phyloP scores from a whole-genome alignment of 2,888 invertebrate species.

The Graphium colonna region DNA sequence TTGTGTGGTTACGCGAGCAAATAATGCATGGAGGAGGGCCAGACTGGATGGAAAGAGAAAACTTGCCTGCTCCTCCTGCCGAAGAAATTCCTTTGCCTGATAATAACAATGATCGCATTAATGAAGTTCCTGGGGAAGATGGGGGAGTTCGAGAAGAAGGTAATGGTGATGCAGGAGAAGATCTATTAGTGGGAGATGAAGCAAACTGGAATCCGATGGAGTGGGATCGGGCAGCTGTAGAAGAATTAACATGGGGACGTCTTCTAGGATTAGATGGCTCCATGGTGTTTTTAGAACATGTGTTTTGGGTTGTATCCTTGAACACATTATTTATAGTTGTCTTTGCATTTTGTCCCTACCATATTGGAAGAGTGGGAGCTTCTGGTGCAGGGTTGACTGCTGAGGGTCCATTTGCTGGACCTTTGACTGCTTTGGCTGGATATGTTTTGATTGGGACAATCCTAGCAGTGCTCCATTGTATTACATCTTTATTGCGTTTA shows the following conservation, averaged over 20 bases:
- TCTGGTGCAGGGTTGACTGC: constrained; percentile 75
- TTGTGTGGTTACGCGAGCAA: constrained; percentile 98
- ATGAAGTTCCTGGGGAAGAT: constrained; percentile 58
- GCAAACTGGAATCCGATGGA: constrained; percentile 99
- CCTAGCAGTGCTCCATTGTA: constrained; percentile 90
- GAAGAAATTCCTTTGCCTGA: constrained; percentile 68
- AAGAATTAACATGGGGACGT: constrained; percentile 99
- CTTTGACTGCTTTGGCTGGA: constrained; percentile 94
- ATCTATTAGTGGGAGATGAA: constrained; percentile 84
- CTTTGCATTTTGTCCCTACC: constrained; percentile 98
- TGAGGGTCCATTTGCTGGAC: constrained; percentile 93
- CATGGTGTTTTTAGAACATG: constrained; percentile 97
- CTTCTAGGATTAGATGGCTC: constrained; percentile 97
- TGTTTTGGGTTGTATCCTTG: constrained; percentile 98
- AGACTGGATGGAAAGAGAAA: constrained; percentile 94
- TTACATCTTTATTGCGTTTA: constrained; percentile 90
- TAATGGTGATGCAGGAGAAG: constrained; percentile 63
- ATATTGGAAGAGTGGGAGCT: constrained; percentile 93
- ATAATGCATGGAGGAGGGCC: constrained; percentile 98
- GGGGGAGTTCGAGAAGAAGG: constrained; percentile 56
- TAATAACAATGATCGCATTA: constrained; percentile 71
- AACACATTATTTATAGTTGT: constrained; percentile 98
- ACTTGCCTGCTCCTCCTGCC: constrained; percentile 70
- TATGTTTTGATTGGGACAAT: constrained; percentile 93
- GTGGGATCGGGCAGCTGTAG: constrained; percentile 98